Evolutionary conservation across 2,888 invertebrate species (phyloP).

Genomic region (Dolichopus griseipennis): DNA sequence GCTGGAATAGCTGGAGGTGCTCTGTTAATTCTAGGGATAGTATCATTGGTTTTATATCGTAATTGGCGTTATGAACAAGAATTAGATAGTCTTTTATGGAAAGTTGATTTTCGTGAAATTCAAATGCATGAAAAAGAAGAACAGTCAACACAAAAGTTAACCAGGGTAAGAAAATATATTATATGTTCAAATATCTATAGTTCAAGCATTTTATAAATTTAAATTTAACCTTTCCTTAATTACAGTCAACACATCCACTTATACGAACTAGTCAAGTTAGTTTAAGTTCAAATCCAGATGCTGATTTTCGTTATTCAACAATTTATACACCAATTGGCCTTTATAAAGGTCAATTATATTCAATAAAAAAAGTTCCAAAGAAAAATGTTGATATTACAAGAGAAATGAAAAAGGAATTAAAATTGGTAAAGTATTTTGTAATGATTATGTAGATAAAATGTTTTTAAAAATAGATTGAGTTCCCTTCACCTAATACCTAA

Average conservation of each 20-base stretch:
- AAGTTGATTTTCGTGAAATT: constrained; percentile 85
- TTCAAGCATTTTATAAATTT: background rate
- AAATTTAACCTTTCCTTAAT: background rate
- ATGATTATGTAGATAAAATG: too few relatives aligned
- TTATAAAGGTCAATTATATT: constrained; percentile 78
- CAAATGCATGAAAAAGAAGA: constrained; percentile 57
- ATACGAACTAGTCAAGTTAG: constrained; percentile 83
- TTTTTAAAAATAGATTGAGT: too few relatives aligned
- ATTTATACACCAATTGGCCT: constrained; percentile 85
- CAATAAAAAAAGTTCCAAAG: constrained; percentile 76
- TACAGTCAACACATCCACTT: constrained; percentile 44
- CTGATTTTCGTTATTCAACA: constrained; percentile 81
- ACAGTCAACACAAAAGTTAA: constrained; percentile 39
- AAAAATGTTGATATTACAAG: constrained; percentile 81
- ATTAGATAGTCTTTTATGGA: constrained; percentile 85
- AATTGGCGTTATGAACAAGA: constrained; percentile 94
- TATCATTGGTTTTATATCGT: constrained; percentile 70
- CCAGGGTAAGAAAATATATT: constrained; percentile 28
- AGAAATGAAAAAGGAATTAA: constrained; percentile 86
- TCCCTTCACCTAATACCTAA: too few relatives aligned
- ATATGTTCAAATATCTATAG: background rate
- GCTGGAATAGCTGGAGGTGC: constrained; percentile 72
- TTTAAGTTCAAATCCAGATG: constrained; percentile 82
- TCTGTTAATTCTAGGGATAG: constrained; percentile 57
- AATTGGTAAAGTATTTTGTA: constrained; percentile 52